Conservation (phyloP, 2,113 vertebrate genomes). For the Todiramphus saurophagus region DNA sequence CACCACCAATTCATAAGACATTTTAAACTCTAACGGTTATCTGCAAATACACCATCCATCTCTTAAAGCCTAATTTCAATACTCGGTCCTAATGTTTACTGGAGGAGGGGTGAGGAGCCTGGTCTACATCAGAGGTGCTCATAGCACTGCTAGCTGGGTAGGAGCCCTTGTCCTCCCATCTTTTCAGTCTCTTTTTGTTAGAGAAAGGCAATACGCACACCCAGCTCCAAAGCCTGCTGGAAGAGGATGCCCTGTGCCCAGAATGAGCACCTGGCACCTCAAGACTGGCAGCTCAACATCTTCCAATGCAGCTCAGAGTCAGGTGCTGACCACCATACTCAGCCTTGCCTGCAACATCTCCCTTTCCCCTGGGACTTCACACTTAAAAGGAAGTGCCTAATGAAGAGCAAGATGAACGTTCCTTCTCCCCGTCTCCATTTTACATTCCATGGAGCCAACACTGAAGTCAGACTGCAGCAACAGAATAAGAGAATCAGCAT, state of each 20-base stretch:
- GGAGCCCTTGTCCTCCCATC: neutral
- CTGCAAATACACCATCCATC: neutral
- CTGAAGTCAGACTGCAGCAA: neutral
- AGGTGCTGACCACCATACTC: neutral
- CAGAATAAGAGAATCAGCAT: neutral
- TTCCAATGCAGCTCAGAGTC: accelerated
- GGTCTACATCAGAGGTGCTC: neutral
- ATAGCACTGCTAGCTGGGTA: neutral
- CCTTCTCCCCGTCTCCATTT: neutral
- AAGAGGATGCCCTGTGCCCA: accelerated
- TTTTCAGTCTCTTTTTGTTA: neutral
- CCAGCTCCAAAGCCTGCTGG: neutral
- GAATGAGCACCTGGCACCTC: accelerated
- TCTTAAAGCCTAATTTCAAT: neutral
- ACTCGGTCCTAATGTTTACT: neutral
- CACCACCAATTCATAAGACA: neutral
- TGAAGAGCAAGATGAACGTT: accelerated
- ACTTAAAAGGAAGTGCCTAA: neutral
- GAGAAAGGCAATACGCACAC: neutral
- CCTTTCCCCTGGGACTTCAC: accelerated
- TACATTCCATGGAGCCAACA: neutral
- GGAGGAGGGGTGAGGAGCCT: neutral
- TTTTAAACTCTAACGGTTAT: neutral
- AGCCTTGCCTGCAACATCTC: neutral
- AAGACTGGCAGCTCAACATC: accelerated